These are phyloP conservation scores for Bombyx mandarina DNA, from an alignment of 1,140 invertebrate genomes.

Conservation along the genomic window DNA sequence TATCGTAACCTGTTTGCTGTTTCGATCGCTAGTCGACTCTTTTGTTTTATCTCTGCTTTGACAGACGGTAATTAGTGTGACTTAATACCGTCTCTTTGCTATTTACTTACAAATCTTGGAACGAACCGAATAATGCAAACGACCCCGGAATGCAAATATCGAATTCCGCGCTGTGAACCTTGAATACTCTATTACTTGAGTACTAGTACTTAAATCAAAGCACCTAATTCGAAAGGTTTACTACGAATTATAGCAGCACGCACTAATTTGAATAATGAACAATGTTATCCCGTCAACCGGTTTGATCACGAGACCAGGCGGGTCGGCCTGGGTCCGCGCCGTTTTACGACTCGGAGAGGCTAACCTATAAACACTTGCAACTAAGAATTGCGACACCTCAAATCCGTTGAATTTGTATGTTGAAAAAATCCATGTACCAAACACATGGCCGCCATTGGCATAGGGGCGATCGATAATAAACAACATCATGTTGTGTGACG, in stretches of 20 bases:
- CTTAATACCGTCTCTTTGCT: too few relatives aligned
- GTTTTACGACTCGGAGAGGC: conserved; percentile 34
- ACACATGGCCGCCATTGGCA: conserved; percentile 5
- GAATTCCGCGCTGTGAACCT: conserved; percentile 6
- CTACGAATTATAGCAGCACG: conserved; percentile 49
- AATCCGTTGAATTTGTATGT: too few relatives aligned
- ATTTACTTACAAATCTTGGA: too few relatives aligned
- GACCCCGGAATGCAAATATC: conserved; percentile 1
- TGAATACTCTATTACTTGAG: conserved; percentile 11
- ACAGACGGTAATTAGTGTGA: neutral
- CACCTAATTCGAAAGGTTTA: conserved; percentile 33
- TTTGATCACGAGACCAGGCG: conserved; percentile 35
- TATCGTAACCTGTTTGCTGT: conserved; percentile 14
- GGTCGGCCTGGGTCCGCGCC: conserved; percentile 21
- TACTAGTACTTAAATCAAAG: conserved; percentile 15
- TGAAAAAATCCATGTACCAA: conserved; percentile 19
- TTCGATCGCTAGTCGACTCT: conserved; percentile 13
- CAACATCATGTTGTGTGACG: too few relatives aligned
- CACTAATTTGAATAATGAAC: conserved; percentile 61
- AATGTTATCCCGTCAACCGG: conserved; percentile 43
- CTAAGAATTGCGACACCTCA: too few relatives aligned
- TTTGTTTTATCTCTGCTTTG: conserved; percentile 11
- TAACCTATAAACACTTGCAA: conserved; percentile 31
- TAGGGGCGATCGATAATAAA: too few relatives aligned
- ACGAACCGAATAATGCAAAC: neutral